These are phyloP conservation scores for Ranitomeya variabilis DNA, from an alignment of 2,113 vertebrate genomes.

Conservation along the genomic window DNA sequence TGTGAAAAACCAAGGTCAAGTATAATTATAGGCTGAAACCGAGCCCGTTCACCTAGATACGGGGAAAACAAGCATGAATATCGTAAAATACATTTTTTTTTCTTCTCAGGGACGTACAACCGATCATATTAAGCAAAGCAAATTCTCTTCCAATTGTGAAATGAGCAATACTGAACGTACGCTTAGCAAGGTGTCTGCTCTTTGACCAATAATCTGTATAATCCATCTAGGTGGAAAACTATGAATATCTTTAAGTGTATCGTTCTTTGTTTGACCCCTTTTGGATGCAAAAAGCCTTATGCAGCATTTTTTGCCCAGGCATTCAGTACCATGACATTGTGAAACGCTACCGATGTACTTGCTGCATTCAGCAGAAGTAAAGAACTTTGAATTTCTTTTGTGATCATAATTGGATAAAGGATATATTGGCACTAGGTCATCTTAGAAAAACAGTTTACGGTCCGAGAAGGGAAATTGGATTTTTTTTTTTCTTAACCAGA, in stretches of 20 bases:
- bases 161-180: conserved; percentile 33
- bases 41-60: conserved; percentile 18
- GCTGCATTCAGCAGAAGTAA: conserved; percentile 58
- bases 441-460: conserved; percentile 53
- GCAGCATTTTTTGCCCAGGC: conserved; percentile 48
- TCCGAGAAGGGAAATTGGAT: conserved; percentile 36
- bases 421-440: conserved; percentile 56
- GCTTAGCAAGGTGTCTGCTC: conserved; percentile 53
- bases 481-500: conserved; percentile 2
- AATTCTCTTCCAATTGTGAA: conserved; percentile 34
- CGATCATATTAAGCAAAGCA: conserved; percentile 31
- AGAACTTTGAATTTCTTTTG: conserved; percentile 53
- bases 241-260: conserved; percentile 57
- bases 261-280: conserved; percentile 53
- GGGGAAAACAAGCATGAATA: background rate
- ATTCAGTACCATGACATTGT: conserved; percentile 52
- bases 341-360: conserved; percentile 45
- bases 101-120: background rate
- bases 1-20: background rate
- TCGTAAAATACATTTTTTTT: background rate
- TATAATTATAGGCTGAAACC: conserved; percentile 28
- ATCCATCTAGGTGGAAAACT: conserved; percentile 55
- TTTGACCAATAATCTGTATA: conserved; percentile 59
- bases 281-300: conserved; percentile 52
- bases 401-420: conserved; percentile 56